Evolutionary conservation across 2,113 vertebrate species (phyloP).

Genomic region (Coreoperca whiteheadi): DNA sequence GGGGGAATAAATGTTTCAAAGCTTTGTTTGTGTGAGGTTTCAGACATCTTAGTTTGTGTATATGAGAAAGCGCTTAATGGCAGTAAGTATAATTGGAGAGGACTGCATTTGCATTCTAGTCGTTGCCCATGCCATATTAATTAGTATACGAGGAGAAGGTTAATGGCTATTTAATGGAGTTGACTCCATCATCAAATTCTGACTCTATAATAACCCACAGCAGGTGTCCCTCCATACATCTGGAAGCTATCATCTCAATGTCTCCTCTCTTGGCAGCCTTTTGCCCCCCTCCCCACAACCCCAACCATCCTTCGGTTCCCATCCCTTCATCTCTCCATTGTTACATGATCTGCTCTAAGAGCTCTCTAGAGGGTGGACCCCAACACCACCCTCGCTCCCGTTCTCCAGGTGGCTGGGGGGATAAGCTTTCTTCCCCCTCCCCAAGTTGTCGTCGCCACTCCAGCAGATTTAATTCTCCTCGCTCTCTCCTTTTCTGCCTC

Average conservation of each 20-base stretch:
- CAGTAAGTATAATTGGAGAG: constrained; percentile 1
- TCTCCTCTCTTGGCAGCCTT: constrained; percentile 57
- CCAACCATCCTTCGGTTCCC: constrained; percentile 62
- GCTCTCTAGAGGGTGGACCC: constrained; percentile 70
- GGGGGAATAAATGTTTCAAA: not conserved
- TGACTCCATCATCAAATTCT: constrained; percentile 57
- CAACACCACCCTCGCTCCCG: constrained; percentile 37
- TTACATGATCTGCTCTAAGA: constrained; percentile 80
- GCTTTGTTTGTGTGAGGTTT: constrained; percentile 8
- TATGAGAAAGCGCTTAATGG: not conserved
- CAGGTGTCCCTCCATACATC: constrained; percentile 78
- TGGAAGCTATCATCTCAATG: constrained; percentile 81
- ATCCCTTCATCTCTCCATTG: constrained; percentile 77
- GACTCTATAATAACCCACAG: constrained; percentile 70
- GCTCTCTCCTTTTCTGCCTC: constrained; percentile 61
- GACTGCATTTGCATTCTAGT: not conserved
- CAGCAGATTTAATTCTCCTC: constrained; percentile 69
- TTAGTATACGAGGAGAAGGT: constrained; percentile 40
- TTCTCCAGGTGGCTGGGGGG: constrained; percentile 82
- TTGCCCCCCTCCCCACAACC: constrained; percentile 41
- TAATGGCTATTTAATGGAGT: constrained; percentile 67
- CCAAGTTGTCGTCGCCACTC: constrained; percentile 74
- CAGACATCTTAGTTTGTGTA: not conserved
- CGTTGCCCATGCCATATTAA: constrained; percentile 14
- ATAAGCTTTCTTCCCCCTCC: constrained; percentile 78